Percentiles rank a stretch among this genome's conserved stretches.
phyloP scores from a whole-genome alignment of 2,113 vertebrate species.

The cattle (Bos taurus) region DNA sequence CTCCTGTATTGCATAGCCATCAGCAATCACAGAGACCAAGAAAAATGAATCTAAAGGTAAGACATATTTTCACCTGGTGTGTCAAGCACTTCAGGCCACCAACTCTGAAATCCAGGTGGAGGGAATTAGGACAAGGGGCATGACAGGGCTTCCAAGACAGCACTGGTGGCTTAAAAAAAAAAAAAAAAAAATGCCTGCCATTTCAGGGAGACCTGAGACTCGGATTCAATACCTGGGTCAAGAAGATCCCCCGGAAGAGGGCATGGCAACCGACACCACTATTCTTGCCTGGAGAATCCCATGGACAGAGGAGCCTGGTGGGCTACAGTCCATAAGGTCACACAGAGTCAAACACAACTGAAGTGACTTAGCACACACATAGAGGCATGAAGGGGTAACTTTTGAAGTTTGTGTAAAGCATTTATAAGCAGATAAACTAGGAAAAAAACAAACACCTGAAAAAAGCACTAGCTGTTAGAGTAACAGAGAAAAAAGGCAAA shows the following conservation, averaged over 20 bases:
- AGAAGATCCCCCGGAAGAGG: not conserved
- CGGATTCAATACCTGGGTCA: not conserved
- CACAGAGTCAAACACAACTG: not conserved
- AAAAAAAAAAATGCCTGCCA: not conserved
- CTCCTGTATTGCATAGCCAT: not conserved
- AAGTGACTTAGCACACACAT: not conserved
- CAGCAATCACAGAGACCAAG: not conserved
- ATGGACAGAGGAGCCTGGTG: not conserved
- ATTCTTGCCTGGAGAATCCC: not conserved
- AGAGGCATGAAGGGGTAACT: accelerated
- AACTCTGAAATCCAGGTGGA: not conserved
- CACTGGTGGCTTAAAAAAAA: accelerated
- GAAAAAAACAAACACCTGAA: not conserved
- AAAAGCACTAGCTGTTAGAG: not conserved
- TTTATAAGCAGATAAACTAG: not conserved
- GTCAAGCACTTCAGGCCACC: not conserved
- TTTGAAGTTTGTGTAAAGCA: not conserved
- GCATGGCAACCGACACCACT: not conserved
- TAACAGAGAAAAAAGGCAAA: not conserved
- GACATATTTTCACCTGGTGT: not conserved
- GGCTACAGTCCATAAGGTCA: not conserved
- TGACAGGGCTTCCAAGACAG: not conserved
- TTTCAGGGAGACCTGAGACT: not conserved
- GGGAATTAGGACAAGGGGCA: not conserved
- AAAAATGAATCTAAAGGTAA: not conserved